Base-by-base conservation (phyloP, 2,888 invertebrate species). In the Plebejus anna region DNA sequence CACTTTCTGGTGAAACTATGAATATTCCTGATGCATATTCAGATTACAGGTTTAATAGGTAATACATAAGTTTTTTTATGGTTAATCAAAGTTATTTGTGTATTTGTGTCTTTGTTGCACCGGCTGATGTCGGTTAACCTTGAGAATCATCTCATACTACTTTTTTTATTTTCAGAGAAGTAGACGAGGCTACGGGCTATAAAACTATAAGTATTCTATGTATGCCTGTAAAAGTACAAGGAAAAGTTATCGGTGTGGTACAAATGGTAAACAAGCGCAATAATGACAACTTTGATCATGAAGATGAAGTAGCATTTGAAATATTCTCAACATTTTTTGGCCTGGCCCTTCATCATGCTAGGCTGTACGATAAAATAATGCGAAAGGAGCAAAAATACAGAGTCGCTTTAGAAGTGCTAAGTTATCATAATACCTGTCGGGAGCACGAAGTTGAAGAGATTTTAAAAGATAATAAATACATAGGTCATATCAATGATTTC, bases 261-360 rank as follows among this genome's bases (percentile, higher is more conserved):
- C 97, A 98, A 90, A 98, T 98, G 97, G 97, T 98, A 0, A 96
- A 96, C 82, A 96, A 96, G 84, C 91, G 94, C 28, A 89, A 90
- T n/a, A 95, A 94, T 0, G 86, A 80, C 86, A 82, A 81, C 16
- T 97, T 95, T 89, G 92, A 92, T 4, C 91, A 89, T 83, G 96
- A 96, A 72, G 98, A 98, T 83, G 97, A 97, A 86, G 96, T 96
- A 77, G 96, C 97, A 0, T 98, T 98, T 88, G 96, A 97, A 86
- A 96, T 96, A 80, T 97, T 98, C 85, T 97, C 97, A 0, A 95
- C 97, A 7, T 98, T 98, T 85, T 97, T 97, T 84, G 98, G 97
- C 0, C 90, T 98, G 7, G 98, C 98, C 0, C 92, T 98, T 11
- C 97, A 98, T 84, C 97, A 98, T 85, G 97, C 97, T 11, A 97